phyloP scores from a whole-genome alignment of 2,888 invertebrate genomes.

The Argynnis bischoffii region DNA sequence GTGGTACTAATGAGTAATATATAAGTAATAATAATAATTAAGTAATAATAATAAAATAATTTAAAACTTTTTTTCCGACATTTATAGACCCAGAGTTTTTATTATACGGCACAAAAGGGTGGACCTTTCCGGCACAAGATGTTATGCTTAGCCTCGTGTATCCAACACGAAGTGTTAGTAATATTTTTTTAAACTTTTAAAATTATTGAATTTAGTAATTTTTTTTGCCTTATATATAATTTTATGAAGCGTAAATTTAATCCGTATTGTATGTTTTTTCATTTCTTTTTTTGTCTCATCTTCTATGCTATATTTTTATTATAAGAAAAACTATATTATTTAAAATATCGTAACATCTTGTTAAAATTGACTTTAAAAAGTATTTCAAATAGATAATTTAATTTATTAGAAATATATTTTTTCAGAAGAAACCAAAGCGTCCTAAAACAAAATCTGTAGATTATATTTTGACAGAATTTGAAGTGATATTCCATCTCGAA shows the following conservation, averaged over 20 bases:
- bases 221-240: neutral
- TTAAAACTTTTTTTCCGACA: conserved; percentile 20
- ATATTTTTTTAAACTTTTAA: neutral
- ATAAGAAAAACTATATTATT: too few species aligned
- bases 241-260: neutral
- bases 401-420: neutral
- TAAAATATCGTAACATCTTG: too few species aligned
- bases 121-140: conserved; percentile 65
- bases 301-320: too few species aligned
- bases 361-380: too few species aligned
- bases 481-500: conserved; percentile 56
- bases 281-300: too few species aligned
- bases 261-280: too few species aligned
- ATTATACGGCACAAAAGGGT: conserved; percentile 59
- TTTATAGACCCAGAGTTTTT: conserved; percentile 52
- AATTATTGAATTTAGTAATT: neutral
- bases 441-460: conserved; percentile 23
- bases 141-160: conserved; percentile 46
- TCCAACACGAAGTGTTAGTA: conserved; percentile 53
- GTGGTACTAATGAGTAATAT: too few species aligned
- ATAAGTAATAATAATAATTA: too few species aligned
- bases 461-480: conserved; percentile 56
- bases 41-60: too few species aligned
- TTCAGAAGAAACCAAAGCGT: conserved; percentile 25
- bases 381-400: too few species aligned